phyloP scores from a whole-genome alignment of 1,140 invertebrate species.

The Trinorchestia longiramus region DNA sequence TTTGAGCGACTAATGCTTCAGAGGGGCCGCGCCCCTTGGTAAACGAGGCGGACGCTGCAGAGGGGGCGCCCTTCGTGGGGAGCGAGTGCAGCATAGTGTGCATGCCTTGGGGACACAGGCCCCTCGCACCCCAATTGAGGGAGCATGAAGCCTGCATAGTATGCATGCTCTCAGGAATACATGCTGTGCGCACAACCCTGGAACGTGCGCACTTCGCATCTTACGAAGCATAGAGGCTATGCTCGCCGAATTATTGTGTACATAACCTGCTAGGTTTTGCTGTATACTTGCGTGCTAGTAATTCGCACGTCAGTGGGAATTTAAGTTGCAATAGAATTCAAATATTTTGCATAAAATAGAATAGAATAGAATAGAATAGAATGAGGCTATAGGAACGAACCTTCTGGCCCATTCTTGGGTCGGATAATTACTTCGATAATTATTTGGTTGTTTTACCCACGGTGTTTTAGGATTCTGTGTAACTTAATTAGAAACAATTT shows the following conservation, averaged over 20 bases:
- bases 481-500: no score
- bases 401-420: no score
- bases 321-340: not conserved
- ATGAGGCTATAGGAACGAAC: no score
- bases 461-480: no score
- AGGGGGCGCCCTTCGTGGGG: slow-evolving; percentile 10
- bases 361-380: no score
- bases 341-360: no score
- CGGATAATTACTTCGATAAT: no score
- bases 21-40: slow-evolving; percentile 53
- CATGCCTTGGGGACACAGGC: slow-evolving; percentile 43
- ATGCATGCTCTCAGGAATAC: not conserved
- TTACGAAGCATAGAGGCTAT: not conserved
- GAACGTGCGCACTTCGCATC: not conserved
- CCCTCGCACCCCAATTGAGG: not conserved
- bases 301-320: not conserved
- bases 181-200: not conserved
- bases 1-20: slow-evolving; percentile 55
- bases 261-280: not conserved
- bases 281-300: not conserved
- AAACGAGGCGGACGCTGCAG: slow-evolving; percentile 7
- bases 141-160: not conserved
- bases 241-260: not conserved
- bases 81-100: slow-evolving; percentile 19
- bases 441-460: no score